phyloP scores from a whole-genome alignment of 2,797 vertebrate species.

The Tenualosa ilisha region DNA sequence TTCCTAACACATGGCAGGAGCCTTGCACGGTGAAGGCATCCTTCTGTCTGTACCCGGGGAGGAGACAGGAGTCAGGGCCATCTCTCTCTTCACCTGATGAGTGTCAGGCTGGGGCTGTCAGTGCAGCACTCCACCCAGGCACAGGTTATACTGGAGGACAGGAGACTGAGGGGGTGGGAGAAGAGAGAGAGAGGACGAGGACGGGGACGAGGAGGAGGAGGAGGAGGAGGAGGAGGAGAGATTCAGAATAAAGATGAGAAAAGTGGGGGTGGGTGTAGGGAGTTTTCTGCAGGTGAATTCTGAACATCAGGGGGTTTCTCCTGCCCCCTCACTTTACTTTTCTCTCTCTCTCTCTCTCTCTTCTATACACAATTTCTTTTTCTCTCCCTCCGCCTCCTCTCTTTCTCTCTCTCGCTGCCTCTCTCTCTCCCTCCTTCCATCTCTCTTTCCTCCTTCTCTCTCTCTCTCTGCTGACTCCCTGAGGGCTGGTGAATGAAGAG shows the following conservation, averaged over 20 bases:
- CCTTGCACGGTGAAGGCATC: neutral
- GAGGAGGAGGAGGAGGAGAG: slow-evolving; percentile 52
- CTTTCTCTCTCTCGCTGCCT: neutral
- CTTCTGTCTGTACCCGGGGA: neutral
- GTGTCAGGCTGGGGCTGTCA: slow-evolving; percentile 58
- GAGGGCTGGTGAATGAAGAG: slow-evolving; percentile 39
- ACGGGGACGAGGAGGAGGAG: slow-evolving; percentile 33
- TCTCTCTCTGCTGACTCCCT: slow-evolving; percentile 25
- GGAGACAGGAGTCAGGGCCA: neutral
- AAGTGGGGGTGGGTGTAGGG: slow-evolving; percentile 62
- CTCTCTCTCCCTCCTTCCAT: slow-evolving; percentile 48
- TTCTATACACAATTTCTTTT: slow-evolving; percentile 1
- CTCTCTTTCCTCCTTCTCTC: slow-evolving; percentile 59
- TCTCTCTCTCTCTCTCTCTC: slow-evolving; percentile 42
- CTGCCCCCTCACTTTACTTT: slow-evolving; percentile 63
- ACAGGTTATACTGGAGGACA: slow-evolving; percentile 72
- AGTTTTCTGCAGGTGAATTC: slow-evolving; percentile 75
- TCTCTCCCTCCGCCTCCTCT: neutral
- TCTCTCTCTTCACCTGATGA: neutral
- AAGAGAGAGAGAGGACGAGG: slow-evolving; percentile 46
- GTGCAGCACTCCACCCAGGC: slow-evolving; percentile 64
- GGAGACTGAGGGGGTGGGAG: slow-evolving; percentile 64
- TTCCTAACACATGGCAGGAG: neutral
- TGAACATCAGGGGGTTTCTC: slow-evolving; percentile 72
- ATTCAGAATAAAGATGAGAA: slow-evolving; percentile 75